Percentiles rank a stretch among this genome's conserved stretches.
Conservation (phyloP, 2,888 invertebrate species). For the Cephus pulcher region DNA sequence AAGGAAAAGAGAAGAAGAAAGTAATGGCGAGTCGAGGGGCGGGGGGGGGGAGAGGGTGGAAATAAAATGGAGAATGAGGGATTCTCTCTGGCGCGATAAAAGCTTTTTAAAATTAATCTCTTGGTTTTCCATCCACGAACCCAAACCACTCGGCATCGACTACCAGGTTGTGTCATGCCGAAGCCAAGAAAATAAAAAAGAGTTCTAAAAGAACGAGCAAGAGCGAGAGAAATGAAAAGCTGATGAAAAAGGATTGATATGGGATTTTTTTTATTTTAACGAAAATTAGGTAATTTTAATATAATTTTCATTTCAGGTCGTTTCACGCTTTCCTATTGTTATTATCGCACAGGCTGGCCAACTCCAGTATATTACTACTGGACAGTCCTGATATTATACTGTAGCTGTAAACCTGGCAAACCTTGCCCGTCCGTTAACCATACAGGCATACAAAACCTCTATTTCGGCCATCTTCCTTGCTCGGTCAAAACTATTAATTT, state of each 20-base stretch:
- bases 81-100: constrained; percentile 35
- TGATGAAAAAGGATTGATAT: background rate
- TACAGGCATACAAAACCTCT: constrained; percentile 15
- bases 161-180: background rate
- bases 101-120: constrained; percentile 48
- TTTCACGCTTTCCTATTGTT: constrained; percentile 53
- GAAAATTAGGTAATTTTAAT: background rate
- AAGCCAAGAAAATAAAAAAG: constrained; percentile 19
- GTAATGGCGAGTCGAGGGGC: background rate
- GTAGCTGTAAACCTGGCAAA: constrained; percentile 45
- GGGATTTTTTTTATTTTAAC: background rate
- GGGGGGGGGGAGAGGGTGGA: constrained; percentile 28
- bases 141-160: background rate
- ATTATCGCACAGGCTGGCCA: constrained; percentile 55
- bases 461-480: constrained; percentile 38
- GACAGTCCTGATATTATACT: constrained; percentile 49
- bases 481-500: constrained; percentile 59
- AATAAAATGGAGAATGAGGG: constrained; percentile 21
- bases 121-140: constrained; percentile 25
- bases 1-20: background rate
- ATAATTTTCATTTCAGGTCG: background rate
- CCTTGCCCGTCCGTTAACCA: constrained; percentile 51
- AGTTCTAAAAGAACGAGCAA: background rate
- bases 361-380: constrained; percentile 52
- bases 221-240: background rate